Base-by-base conservation (phyloP, 2,888 invertebrate species). In the Serrognathus titanus region DNA sequence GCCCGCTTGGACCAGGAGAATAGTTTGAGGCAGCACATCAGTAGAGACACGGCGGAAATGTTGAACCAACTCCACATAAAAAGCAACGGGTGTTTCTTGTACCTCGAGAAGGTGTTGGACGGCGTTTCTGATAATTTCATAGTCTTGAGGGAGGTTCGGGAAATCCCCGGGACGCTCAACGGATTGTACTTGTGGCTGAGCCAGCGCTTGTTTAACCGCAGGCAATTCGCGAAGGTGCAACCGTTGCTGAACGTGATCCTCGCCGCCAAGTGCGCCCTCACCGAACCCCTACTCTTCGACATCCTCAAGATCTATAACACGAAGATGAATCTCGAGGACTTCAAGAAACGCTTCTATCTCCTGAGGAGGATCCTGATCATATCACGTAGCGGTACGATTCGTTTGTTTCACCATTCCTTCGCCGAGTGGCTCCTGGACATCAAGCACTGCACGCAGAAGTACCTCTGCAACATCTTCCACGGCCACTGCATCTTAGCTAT, bases 401-500 rank as follows among this genome's bases (percentile, higher is more conserved):
- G 87, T 50, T 82, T 96, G 46, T 96, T 97, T 79, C 97, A 97
- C 77, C 93, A 94, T 74, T 95, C 94, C 59, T 97, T 97, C 76
- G 91, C 94, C 20, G 90, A 92, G 72, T 97, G 97, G 97, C 79
- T 97, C 64, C 80, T 93, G 52, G 97, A 97, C 75, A 96, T 97
- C n/a, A 97, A 97, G 77, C 96, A 97, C 73, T 96, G 97, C 76
- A 97, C 97, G 1, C 90, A 94, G 66, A 91, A 94, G 67, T 97
- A 94, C 77, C 82, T 97, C 62, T 97, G 94, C 75, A 88, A 89
- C 64, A 87, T 91, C 7, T 82, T 86, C 50, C 92, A 93, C 66
- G 97, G 97, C 0, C 96, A 97, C 75, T 90, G 90, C 8, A 90
- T 92, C 75, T 81, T 94, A 40, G 90, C 92, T 13, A 90, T 94